Conservation (phyloP, 1,140 invertebrate species). For the Platorchestia sp. region DNA sequence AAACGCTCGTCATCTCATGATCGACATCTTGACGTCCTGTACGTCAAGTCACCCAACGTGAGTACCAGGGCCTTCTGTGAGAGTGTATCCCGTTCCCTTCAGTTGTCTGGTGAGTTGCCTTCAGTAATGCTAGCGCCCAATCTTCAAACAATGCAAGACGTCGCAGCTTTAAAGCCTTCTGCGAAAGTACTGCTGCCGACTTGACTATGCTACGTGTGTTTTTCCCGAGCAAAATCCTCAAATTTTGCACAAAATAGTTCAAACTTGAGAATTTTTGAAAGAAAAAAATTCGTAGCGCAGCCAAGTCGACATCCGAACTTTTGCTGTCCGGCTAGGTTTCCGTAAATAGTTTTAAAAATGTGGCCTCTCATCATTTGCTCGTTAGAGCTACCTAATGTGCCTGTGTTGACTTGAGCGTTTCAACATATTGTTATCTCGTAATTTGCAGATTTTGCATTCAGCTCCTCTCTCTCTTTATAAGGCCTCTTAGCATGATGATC, state of each 20-base stretch:
- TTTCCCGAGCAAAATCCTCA: no score
- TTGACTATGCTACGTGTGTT: no score
- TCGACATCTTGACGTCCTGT: not conserved
- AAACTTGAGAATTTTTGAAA: no score
- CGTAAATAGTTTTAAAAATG: no score
- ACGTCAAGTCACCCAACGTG: not conserved
- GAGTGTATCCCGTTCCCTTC: not conserved
- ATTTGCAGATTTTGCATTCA: not conserved
- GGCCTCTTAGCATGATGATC: not conserved
- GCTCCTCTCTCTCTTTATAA: not conserved
- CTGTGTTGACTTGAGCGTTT: no score
- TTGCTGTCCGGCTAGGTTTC: no score
- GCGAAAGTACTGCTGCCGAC: no score
- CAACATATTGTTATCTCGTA: not conserved
- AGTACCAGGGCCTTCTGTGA: not conserved
- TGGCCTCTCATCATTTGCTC: not conserved
- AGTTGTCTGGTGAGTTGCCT: not conserved
- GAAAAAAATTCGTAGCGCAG: no score
- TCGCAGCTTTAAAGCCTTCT: no score
- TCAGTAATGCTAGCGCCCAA: not conserved
- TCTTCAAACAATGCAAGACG: no score
- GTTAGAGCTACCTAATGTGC: not conserved
- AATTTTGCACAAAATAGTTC: no score
- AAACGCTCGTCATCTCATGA: not conserved
- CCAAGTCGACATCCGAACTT: no score